These are phyloP conservation scores for Hephaestus fuliginosus DNA, from an alignment of 2,797 vertebrate genomes.

Conservation along the genomic window DNA sequence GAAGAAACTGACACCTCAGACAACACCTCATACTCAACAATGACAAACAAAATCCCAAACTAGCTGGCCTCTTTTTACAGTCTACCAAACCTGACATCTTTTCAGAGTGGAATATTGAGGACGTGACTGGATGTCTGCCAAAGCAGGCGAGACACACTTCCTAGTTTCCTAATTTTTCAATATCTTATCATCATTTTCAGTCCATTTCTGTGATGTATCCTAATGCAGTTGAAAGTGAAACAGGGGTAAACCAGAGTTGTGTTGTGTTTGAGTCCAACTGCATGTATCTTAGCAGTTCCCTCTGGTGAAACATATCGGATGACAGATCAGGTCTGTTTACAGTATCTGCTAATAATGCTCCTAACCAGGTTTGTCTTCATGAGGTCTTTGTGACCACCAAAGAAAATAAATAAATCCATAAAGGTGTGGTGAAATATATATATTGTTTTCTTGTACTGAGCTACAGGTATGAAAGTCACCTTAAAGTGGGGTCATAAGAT, in stretches of 20 bases:
- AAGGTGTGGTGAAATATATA: not conserved
- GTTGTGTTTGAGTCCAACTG: not conserved
- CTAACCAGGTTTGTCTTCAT: not conserved
- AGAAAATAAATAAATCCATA: not conserved
- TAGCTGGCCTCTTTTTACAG: not conserved
- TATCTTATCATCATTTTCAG: no score
- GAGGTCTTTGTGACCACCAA: not conserved
- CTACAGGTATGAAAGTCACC: not conserved
- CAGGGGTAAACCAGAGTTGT: not conserved
- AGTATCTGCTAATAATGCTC: not conserved
- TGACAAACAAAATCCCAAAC: not conserved
- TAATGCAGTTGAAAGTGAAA: not conserved
- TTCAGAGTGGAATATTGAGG: not conserved
- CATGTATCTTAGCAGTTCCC: not conserved
- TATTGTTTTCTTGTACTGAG: not conserved
- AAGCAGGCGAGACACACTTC: not conserved
- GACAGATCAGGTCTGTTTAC: not conserved
- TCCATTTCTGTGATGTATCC: not conserved
- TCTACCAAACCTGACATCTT: not conserved
- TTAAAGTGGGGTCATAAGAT: not conserved
- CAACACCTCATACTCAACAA: not conserved
- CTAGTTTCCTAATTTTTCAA: not conserved
- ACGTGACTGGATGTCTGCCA: not conserved
- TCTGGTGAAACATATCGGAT: not conserved
- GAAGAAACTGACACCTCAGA: slow-evolving; percentile 4